Evolutionary conservation across 2,113 vertebrate species (phyloP), one percentile per base, ranked within the genome.

Genomic region (Podarcis raffonei): DNA sequence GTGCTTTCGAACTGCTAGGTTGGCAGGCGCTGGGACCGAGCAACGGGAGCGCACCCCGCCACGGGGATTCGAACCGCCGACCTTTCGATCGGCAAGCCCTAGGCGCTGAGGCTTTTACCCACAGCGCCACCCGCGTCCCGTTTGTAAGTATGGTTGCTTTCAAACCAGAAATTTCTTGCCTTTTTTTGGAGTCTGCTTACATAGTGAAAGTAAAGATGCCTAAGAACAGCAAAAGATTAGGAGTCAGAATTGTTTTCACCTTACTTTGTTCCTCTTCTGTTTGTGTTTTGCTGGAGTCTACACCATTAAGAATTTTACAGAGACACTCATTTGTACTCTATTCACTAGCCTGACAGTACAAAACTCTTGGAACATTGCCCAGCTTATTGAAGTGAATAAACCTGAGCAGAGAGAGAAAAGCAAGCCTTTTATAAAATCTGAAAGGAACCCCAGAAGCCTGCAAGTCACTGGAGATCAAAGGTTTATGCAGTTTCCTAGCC

Each of bases 351-450:
- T 92, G 87, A 94, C 91, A 92, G 86, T 79, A 93, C 66, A 83
- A 92, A 93, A 88, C 75, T 13, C 81, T 92, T 94, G 93, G 93
- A 84, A 93, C 85, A 84, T 81, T 42, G 90, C 95, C 92, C 87
- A 94, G 69, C 85, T 93, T 83, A 81, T 68, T 92, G 86, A 86
- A 91, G 7, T 86, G 90, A 94, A 93, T 65, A 91, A 86, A 79
- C 77, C 88, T 57, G 4, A 16, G 22, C 74, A 92, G 87, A 68
- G 91, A 88, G 23, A 86, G 83, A 92, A 92, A 93, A 93, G 85
- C 27, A 85, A 71, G 57, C 48, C 72, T 85, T 75, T 84, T 3
- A 1, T 39, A 83, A 85, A 65, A 82, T 23, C 30, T 20, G 62
- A 37, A 75, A 71, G 18, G 35, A 74, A 87, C 81, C 18, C 11